Conservation (phyloP, 2,888 invertebrate genomes). For the Protodeltote pygarga region DNA sequence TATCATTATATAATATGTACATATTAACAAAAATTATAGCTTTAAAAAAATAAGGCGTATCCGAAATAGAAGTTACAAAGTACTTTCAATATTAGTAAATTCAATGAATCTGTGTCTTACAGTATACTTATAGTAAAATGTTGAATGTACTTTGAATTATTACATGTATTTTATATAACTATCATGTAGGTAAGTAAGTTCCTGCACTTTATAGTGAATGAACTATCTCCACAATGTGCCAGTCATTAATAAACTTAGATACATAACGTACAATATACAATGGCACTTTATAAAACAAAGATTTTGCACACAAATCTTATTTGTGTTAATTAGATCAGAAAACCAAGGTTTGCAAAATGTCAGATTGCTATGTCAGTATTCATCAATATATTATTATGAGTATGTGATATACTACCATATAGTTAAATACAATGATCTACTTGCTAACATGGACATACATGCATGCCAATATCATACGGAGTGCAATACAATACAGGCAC, state of each 20-base stretch:
- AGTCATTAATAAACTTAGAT: slow-evolving; percentile 58
- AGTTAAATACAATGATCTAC: slow-evolving; percentile 43
- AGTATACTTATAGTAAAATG: too few relatives aligned
- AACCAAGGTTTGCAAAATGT: slow-evolving; percentile 11
- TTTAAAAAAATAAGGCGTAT: too few relatives aligned
- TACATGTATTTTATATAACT: slow-evolving; percentile 9
- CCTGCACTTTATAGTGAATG: slow-evolving; percentile 20
- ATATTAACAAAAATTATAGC: too few relatives aligned
- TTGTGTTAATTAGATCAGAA: slow-evolving; percentile 28
- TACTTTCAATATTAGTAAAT: too few relatives aligned
- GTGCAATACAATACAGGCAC: slow-evolving; percentile 54
- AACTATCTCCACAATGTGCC: slow-evolving; percentile 41
- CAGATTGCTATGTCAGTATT: slow-evolving; percentile 15
- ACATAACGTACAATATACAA: slow-evolving; percentile 50
- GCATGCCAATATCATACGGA: slow-evolving; percentile 42
- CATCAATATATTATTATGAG: slow-evolving; percentile 24
- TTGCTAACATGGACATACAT: slow-evolving; percentile 39
- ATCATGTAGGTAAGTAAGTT: neutral
- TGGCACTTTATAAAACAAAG: slow-evolving; percentile 48
- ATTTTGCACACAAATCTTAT: slow-evolving; percentile 38
- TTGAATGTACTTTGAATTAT: slow-evolving; percentile 18
- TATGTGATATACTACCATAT: slow-evolving; percentile 30
- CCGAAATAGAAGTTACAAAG: too few relatives aligned
- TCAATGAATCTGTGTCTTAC: too few relatives aligned
- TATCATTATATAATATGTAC: too few relatives aligned